phyloP scores from a whole-genome alignment of 2,888 invertebrate genomes.

The Pilophorus perplexus region DNA sequence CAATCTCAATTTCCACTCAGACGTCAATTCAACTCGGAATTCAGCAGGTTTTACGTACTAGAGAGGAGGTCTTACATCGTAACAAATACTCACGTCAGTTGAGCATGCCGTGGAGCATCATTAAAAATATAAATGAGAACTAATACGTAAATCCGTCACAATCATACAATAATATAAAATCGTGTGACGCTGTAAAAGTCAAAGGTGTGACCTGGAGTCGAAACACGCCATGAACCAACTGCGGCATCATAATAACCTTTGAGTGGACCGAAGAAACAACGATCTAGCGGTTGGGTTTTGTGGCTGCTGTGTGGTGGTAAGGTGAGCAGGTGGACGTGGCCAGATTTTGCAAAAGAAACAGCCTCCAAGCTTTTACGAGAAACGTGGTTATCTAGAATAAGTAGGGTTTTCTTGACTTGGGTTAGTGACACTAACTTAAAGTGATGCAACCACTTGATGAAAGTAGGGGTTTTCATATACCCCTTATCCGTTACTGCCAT shows the following conservation, averaged over 20 bases:
- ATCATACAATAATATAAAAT: too few species aligned
- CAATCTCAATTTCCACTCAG: too few species aligned
- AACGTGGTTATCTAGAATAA: conserved; percentile 48
- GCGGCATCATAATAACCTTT: conserved; percentile 14
- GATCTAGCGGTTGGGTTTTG: conserved; percentile 41
- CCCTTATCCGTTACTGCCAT: conserved; percentile 43
- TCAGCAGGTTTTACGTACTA: too few species aligned
- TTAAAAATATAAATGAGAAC: too few species aligned
- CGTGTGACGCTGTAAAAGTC: conserved; percentile 5
- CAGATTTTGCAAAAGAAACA: conserved; percentile 45
- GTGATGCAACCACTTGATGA: conserved; percentile 31
- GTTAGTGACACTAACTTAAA: conserved; percentile 34
- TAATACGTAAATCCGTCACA: too few species aligned
- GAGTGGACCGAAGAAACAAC: conserved; percentile 20
- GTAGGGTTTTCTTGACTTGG: conserved; percentile 46
- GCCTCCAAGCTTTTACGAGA: conserved; percentile 49
- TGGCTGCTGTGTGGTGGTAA: too few species aligned
- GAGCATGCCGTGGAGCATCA: too few species aligned
- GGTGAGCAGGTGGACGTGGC: conserved; percentile 48
- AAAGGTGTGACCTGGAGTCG: not conserved
- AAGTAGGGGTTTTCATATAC: conserved; percentile 42
- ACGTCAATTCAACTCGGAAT: too few species aligned
- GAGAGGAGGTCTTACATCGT: too few species aligned
- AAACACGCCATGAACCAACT: conserved; percentile 10
- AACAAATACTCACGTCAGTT: too few species aligned